Evolutionary conservation across 2,113 vertebrate genomes (phyloP).

Genomic region (Hemiscyllium ocellatum): DNA sequence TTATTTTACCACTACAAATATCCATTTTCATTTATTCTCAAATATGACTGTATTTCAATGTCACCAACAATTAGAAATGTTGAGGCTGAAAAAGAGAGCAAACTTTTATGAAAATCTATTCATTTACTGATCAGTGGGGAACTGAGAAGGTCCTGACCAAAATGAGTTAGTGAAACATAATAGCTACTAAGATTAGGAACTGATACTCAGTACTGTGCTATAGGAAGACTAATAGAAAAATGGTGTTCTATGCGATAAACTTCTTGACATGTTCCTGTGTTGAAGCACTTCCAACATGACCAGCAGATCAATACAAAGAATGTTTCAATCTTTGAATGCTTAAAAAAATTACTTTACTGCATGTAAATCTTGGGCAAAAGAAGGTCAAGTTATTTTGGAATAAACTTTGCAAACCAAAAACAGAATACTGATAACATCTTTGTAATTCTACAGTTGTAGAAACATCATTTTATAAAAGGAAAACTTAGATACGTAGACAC

Average conservation of each 20-base stretch:
- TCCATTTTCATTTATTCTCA: conserved; percentile 3
- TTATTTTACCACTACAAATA: background rate
- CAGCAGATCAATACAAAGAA: conserved; percentile 16
- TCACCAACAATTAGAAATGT: background rate
- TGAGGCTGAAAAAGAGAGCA: background rate
- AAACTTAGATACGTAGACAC: background rate
- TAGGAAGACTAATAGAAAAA: conserved; percentile 22
- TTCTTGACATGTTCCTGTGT: background rate
- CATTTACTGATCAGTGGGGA: background rate
- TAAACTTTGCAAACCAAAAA: background rate
- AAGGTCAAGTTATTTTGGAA: background rate
- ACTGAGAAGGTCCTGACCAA: background rate
- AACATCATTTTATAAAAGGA: background rate
- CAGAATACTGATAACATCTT: background rate
- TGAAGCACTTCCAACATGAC: background rate
- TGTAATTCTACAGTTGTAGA: background rate
- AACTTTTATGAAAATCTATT: background rate
- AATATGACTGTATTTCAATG: background rate
- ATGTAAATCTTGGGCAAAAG: background rate
- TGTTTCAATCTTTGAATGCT: background rate
- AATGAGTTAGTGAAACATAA: background rate
- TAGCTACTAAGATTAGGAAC: conserved; percentile 9
- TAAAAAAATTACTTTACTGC: background rate
- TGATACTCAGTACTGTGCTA: background rate
- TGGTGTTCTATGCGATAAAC: background rate